Evolutionary conservation across 2,113 vertebrate genomes (phyloP).

Genomic region (Chionodraco myersi): DNA sequence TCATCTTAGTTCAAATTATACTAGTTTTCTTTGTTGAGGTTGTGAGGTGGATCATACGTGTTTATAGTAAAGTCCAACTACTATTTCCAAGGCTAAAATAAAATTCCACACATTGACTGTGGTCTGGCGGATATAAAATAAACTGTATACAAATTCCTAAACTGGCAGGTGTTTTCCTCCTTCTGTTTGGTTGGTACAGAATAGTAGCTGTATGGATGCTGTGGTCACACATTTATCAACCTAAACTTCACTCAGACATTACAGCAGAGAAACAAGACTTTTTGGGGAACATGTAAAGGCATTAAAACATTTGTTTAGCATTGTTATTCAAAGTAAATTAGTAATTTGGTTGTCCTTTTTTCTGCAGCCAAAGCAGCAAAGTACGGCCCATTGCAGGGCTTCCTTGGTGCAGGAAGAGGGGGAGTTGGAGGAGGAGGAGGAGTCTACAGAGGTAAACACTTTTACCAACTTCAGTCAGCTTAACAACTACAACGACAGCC

Average conservation of each 20-base stretch:
- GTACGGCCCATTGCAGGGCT: conserved; percentile 80
- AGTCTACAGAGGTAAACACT: conserved; percentile 73
- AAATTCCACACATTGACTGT: neutral
- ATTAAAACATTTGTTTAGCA: neutral
- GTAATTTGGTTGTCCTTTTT: neutral
- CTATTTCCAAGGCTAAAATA: neutral
- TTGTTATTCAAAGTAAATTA: neutral
- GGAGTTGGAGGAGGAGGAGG: conserved; percentile 53
- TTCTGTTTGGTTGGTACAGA: neutral
- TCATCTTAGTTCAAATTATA: no score
- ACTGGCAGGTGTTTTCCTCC: neutral
- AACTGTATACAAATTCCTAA: neutral
- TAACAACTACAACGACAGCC: no score
- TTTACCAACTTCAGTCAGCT: neutral
- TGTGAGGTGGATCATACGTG: no score
- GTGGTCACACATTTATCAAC: neutral
- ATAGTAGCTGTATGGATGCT: neutral
- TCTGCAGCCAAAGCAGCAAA: conserved; percentile 85
- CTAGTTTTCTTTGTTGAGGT: no score
- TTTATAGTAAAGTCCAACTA: no score
- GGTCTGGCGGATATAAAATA: neutral
- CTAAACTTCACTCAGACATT: neutral
- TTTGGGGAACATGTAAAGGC: neutral
- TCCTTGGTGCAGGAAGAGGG: conserved; percentile 75
- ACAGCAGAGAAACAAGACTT: neutral